A percentile compares a stretch with the other conserved stretches of the same genome.
These are phyloP conservation scores for Lepilemur septentrionalis DNA, from an alignment of 2,797 vertebrate species.

Conservation along the genomic window DNA sequence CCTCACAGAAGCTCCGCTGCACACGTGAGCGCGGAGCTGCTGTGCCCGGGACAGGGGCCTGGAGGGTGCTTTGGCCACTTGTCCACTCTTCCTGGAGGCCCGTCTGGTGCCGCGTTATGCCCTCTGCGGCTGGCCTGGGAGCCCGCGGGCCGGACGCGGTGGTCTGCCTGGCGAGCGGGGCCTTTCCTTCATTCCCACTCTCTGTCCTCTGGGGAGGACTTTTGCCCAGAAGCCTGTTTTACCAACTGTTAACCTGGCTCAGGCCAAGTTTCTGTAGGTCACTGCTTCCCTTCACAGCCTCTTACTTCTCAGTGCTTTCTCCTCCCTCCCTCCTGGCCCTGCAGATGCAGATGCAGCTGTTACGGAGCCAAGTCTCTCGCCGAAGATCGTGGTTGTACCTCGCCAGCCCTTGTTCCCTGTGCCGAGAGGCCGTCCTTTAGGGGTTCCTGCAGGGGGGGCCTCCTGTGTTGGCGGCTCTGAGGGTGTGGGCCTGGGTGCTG, in stretches of 20 bases:
- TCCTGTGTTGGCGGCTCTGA: background rate
- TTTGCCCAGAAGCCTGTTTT: background rate
- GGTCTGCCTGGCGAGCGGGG: background rate
- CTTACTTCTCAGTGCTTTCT: background rate
- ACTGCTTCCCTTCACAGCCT: background rate
- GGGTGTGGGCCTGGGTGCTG: background rate
- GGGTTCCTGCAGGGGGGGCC: background rate
- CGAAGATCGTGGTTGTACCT: background rate
- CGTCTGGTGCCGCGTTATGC: background rate
- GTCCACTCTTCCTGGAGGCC: background rate
- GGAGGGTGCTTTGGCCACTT: background rate
- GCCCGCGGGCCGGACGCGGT: background rate
- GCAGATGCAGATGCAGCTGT: background rate
- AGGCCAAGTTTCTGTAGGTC: background rate
- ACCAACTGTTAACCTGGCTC: background rate
- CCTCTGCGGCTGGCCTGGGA: background rate
- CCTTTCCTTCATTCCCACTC: background rate
- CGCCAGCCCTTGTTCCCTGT: background rate
- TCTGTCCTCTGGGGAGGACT: background rate
- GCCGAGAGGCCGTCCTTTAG: background rate
- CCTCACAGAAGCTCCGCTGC: background rate
- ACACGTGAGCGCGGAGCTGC: background rate
- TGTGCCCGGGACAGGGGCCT: accelerated
- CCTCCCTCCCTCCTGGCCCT: background rate
- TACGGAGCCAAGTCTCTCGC: background rate